Evolutionary conservation across 2,888 invertebrate species (phyloP), one percentile per base, ranked within the genome.

Genomic region (Hypsopygia costalis): DNA sequence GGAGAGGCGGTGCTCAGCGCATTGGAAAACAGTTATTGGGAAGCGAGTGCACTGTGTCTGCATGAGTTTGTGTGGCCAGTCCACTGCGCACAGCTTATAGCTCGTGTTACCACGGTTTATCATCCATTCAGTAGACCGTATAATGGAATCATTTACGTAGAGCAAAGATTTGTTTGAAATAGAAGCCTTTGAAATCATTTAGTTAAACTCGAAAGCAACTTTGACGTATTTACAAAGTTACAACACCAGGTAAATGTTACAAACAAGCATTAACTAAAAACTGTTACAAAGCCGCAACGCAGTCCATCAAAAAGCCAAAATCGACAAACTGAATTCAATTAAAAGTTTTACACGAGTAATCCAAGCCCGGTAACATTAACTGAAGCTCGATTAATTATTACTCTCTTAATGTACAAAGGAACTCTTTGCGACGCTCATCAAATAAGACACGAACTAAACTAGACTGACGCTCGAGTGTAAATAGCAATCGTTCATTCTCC

Each of bases 331-430:
- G 73, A 80, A 81, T 85, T 83, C 81, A 86, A 86, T 86, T 85
- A 85, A 85, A 87, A 87, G 69, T 87, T 87, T 68, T 51, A 64
- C 50, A 59, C 68, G 67, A 65, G 73, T 80, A 79, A 81, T 73
- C 74, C 70, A 70, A 78, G 67, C 76, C 71, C 62, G 62, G 57
- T 62, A 73, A 69, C 75, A 73, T 80, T 75, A 81, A 76, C 81
- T 73, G 74, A 76, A 77, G 69, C 75, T 69, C 74, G 68, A 83
- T 83, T 82, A 80, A 86, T 86, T 82, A 86, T 83, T 79, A 80
- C 64, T 70, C 65, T 62, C 66, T 66, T 73, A 75, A 77, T 79
- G 69, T 73, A 76, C 79, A 85, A 81, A 80, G 72, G 73, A 70
- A 71, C 66, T 77, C 74, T 74, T 70, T 66, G 64, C 63, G 71